Percentiles rank a stretch among this genome's conserved stretches.
phyloP scores from a whole-genome alignment of 2,888 invertebrate genomes.

The Amorpha juglandis region DNA sequence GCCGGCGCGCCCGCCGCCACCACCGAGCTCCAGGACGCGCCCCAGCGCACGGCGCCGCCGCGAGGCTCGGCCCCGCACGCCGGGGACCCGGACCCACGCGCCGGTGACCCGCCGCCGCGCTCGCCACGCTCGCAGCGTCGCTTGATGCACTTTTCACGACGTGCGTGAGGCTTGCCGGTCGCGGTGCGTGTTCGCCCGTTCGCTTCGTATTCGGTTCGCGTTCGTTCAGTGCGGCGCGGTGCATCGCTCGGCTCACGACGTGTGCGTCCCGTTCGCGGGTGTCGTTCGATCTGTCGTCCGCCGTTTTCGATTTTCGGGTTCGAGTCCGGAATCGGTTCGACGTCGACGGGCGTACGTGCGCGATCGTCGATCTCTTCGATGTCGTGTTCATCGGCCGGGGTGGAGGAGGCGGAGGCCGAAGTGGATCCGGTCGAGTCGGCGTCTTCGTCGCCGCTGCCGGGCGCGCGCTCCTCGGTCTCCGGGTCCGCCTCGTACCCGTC shows the following conservation, averaged over 20 bases:
- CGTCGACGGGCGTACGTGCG: constrained; percentile 33
- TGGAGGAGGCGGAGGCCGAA: constrained; percentile 46
- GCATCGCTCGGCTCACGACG: constrained; percentile 26
- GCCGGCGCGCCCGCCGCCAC: constrained; percentile 44
- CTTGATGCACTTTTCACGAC: constrained; percentile 44
- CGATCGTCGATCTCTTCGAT: constrained; percentile 34
- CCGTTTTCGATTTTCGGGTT: constrained; percentile 22
- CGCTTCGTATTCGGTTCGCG: constrained; percentile 36
- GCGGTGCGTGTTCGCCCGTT: constrained; percentile 35
- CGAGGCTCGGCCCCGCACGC: constrained; percentile 38
- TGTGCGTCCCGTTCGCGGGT: constrained; percentile 32
- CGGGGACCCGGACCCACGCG: constrained; percentile 35
- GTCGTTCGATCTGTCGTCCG: constrained; percentile 31
- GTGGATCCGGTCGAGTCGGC: constrained; percentile 52
- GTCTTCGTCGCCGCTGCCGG: constrained; percentile 48
- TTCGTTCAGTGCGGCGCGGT: constrained; percentile 35
- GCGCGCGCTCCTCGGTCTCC: constrained; percentile 46
- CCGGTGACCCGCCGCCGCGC: constrained; percentile 34
- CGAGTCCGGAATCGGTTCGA: constrained; percentile 31
- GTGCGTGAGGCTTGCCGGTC: constrained; percentile 39
- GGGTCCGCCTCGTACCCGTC: constrained; percentile 46
- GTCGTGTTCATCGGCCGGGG: constrained; percentile 43
- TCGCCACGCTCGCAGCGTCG: constrained; percentile 37
- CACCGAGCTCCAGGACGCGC: constrained; percentile 69
- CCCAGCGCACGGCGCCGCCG: constrained; percentile 56